These are phyloP conservation scores for Nemotelus pantherinus DNA, from an alignment of 2,888 invertebrate species.

Conservation along the genomic window DNA sequence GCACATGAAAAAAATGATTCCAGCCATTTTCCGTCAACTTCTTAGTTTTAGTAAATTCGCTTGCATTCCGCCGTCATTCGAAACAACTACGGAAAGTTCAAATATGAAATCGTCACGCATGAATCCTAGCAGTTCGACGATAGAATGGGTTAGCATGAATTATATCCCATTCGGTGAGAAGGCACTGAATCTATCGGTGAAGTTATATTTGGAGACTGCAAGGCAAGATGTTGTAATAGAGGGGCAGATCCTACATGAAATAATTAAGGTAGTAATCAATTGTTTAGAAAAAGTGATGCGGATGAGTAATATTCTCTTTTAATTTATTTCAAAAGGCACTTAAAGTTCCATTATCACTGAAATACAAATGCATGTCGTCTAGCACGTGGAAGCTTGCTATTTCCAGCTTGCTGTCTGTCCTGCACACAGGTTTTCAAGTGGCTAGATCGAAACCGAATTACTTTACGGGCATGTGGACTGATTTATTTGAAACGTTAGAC, in stretches of 20 bases:
- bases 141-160: conserved; percentile 82
- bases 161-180: conserved; percentile 89
- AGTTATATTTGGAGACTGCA: conserved; percentile 79
- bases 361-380: conserved; percentile 82
- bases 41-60: conserved; percentile 76
- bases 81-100: conserved; percentile 56
- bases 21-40: conserved; percentile 74
- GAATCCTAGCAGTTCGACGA: conserved; percentile 61
- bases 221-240: conserved; percentile 76
- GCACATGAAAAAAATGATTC: conserved; percentile 72
- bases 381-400: conserved; percentile 87
- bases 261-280: conserved; percentile 64
- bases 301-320: conserved; percentile 55
- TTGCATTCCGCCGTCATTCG: conserved; percentile 71
- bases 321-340: conserved; percentile 66
- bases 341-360: conserved; percentile 78
- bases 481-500: conserved; percentile 85
- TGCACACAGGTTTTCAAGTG: conserved; percentile 86
- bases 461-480: conserved; percentile 85
- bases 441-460: conserved; percentile 81
- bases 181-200: conserved; percentile 77
- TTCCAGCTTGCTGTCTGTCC: conserved; percentile 77
- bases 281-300: conserved; percentile 2
- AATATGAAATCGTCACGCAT: conserved; percentile 52
- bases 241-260: conserved; percentile 76